phyloP scores from a whole-genome alignment of 2,888 invertebrate genomes.

The Schizaphis graminum region DNA sequence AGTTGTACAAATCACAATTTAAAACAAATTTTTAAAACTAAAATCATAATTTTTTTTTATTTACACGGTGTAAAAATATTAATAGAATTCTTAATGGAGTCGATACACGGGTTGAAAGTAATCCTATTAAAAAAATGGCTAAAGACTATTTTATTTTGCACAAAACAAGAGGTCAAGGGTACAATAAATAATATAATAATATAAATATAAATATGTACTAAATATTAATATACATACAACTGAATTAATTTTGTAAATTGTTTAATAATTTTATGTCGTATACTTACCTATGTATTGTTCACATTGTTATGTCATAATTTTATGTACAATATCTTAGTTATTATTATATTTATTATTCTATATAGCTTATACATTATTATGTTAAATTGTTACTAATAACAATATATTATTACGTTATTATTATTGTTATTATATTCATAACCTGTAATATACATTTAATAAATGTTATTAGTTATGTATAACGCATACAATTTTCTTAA shows the following conservation, averaged over 20 bases:
- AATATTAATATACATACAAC: neutral
- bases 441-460: too few species aligned
- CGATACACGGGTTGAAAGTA: neutral
- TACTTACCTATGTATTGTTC: slow-evolving; percentile 2
- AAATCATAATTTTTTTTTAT: slow-evolving; percentile 1
- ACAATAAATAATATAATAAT: neutral
- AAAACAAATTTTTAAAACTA: slow-evolving; percentile 1
- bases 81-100: neutral
- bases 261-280: neutral
- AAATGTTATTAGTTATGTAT: too few species aligned
- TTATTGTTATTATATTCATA: too few species aligned
- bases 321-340: neutral
- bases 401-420: too few species aligned
- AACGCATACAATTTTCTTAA: too few species aligned
- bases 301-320: too few species aligned
- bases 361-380: neutral
- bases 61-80: neutral
- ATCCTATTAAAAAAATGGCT: slow-evolving; percentile 11
- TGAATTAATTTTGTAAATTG: neutral
- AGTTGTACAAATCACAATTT: neutral
- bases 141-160: neutral
- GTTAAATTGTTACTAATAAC: neutral
- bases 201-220: too few species aligned
- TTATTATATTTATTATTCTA: neutral
- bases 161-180: neutral